Evolutionary conservation across 2,797 vertebrate species (phyloP), one percentile per base, ranked within the genome.

Genomic region (Phaenicophaeus curvirostris): DNA sequence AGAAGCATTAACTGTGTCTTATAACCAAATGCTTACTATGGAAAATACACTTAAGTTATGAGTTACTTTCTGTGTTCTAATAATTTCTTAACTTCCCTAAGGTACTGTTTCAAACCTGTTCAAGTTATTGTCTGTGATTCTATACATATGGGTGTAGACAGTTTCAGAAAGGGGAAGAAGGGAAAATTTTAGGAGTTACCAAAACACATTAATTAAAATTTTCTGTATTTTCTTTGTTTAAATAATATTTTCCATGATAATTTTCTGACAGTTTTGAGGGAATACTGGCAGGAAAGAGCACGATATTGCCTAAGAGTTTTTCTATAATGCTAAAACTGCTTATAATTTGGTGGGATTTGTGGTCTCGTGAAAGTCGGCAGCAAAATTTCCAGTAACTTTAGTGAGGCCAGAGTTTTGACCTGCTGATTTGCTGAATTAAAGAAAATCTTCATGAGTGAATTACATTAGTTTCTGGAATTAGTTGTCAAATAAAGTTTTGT

Each of bases 401-500:
- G 7, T 54, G 37, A 78, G 50, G 15, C 51, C 50, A 42, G 46
- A 42, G 10, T 61, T 59, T 58, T 74, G 35, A 42, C 15, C 14
- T 9, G 31, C 12, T 74, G 37, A 44, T 72, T 37, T 69, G 5
- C 80, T 83, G 85, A 73, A 20, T 76, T 54, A 59, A 79, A 78
- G 30, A 42, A 85, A 54, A 35, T 16, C 42, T 35, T 89, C 3
- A 5, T 62, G 4, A 75, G 15, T 80, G 59, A 91, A 54, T 87
- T 87, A 37, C 9, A 3, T 35, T 61, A 78, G 19, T 68, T 88
- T 96, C 59, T 94, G 82, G 50, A 72, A 71, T 93, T 89, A 72
- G 41, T 67, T 85, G 19, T 93, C 35, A 80, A 11, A 73, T 88
- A 35, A 76, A 39, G 35, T 80, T 89, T 93, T 96, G 27, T 87